Evolutionary conservation across 2,113 vertebrate species (phyloP), one percentile per base, ranked within the genome.

Genomic region (Cacatua alba): DNA sequence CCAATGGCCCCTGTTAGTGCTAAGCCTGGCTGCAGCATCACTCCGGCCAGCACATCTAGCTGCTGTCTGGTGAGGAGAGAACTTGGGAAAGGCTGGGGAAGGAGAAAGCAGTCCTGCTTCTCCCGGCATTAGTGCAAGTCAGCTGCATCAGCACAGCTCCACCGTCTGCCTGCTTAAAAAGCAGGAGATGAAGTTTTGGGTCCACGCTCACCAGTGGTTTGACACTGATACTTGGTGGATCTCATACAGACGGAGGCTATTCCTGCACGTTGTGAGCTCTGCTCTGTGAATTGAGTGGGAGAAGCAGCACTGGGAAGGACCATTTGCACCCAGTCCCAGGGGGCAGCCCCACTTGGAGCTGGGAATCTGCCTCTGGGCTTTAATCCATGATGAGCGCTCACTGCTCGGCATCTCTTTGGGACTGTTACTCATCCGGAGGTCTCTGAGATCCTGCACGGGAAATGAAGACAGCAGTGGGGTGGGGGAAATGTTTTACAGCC

Each of bases 161-260:
- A 12, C 29, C 6, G 0, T 23, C 82, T 37, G 31, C 70, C 49
- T 43, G 57, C 64, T 35, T 18, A 46, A 48, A 49, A 35, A 57
- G 21, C 48, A n/a, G 9, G 23, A 39, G 44, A 35, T 17, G 75
- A 44, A 57, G 80, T 24, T 76, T 57, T 15, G 44, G 35, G 82
- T 64, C 19, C 74, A 23, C 1, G 0, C 8, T 63, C 41, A 6
- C 16, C 16, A 6, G 41, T 21, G 31, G 16, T 65, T 79, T 88
- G 46, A 20, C 19, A 5, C 24, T 3, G 26, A 2, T 0, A 10
- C 33, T 3, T 10, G 33, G 6, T 23, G 39, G 46, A 28, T 26
- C 52, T 41, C 18, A 2, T 0, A 5, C 26, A 17, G 48, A 1
- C 1, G 7, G 5, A 43, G 25, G 35, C 15, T 62, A 11, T 43